Evolutionary conservation across 2,797 vertebrate species (phyloP).

Genomic region (Huso huso): DNA sequence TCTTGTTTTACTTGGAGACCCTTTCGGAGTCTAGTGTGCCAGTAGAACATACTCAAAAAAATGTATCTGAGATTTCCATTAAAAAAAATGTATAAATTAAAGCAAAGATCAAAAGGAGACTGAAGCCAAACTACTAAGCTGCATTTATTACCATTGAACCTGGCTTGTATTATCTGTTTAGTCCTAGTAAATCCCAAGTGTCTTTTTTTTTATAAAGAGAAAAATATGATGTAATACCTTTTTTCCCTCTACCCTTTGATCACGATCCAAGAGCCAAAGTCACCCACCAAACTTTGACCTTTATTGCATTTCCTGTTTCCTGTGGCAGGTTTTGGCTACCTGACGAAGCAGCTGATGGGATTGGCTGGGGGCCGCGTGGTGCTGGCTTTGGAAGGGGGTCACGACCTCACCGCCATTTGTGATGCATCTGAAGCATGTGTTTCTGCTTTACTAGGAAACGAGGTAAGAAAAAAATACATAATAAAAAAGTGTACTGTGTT

Average conservation of each 20-base stretch:
- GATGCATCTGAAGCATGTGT: constrained; percentile 86
- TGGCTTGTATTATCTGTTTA: constrained; percentile 51
- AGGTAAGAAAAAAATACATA: constrained; percentile 53
- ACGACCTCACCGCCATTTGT: constrained; percentile 82
- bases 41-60: constrained; percentile 28
- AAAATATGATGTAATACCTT: constrained; percentile 41
- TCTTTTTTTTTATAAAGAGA: constrained; percentile 29
- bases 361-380: constrained; percentile 78
- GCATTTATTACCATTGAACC: constrained; percentile 49
- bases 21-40: constrained; percentile 18
- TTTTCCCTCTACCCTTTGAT: constrained; percentile 38
- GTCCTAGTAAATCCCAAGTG: constrained; percentile 46
- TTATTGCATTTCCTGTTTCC: constrained; percentile 54
- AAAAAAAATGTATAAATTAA: constrained; percentile 30
- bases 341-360: constrained; percentile 85
- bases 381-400: constrained; percentile 81
- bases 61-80: constrained; percentile 27
- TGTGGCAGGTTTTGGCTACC: constrained; percentile 77
- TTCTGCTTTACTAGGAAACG: constrained; percentile 74
- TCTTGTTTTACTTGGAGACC: constrained; percentile 4
- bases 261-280: constrained; percentile 30
- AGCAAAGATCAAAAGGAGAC: constrained; percentile 43
- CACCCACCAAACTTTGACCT: constrained; percentile 29
- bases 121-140: constrained; percentile 31
- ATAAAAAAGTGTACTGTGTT: constrained; percentile 7